Evolutionary conservation across 2,797 vertebrate species (phyloP), one percentile per base, ranked within the genome.

Genomic region (Paedocypris micromegethes): DNA sequence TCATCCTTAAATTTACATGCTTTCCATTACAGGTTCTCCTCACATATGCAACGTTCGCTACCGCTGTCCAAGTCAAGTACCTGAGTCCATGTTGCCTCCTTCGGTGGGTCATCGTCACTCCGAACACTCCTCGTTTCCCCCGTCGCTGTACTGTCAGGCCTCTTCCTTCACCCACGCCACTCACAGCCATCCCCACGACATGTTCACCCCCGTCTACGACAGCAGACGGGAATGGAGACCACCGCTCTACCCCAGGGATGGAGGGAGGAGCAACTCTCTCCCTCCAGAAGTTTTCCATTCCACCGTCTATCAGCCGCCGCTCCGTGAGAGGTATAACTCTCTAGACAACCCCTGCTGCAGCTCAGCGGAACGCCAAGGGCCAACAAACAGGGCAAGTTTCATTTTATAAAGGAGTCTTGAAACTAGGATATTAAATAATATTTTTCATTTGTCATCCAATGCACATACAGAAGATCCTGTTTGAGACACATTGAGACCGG

Each of bases 181-280:
- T 3, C 88, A 96, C 78, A 86, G 90, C 45, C 88, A 70, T 2
- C 9, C 60, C 1, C 94, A 94, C 64, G 90, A 92, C 69, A 92
- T 95, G 85, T 97, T 96, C 6, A 91, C 95, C 61, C 95, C 95
- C 0, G 93, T 97, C 43, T 97, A 96, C 0, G 96, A 97, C 89
- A 98, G 94, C 87, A 89, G 93, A 83, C 92, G 94, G 79, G 91
- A 94, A 67, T 98, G 94, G 94, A 91, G 95, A 78, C 95, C 95
- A 8, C 91, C 93, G 86, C 88, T 97, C 85, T 96, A 96, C 85
- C 94, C 94, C 80, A 87, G 94, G 68, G 95, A 97, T 72, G 94
- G 97, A 23, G 92, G 95, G 70, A 86, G 96, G 86, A 98, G 96
- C 82, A 97, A 96, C 87, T 97, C 96, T 4, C 90, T 98, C 81